phyloP scores from a whole-genome alignment of 37 sponge, comb jelly and placozoan species.

The Oopsacas minuta region DNA sequence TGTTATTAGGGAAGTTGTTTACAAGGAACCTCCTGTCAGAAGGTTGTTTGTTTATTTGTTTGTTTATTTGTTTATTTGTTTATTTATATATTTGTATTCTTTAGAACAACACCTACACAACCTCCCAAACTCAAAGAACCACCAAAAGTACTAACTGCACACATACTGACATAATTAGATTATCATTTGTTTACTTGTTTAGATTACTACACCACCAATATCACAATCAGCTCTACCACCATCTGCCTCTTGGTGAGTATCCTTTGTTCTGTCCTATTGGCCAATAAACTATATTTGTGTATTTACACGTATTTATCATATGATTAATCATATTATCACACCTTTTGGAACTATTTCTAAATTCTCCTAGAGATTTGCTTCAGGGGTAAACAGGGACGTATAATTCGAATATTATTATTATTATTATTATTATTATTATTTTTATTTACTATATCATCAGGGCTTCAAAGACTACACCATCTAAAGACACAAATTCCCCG shows the following conservation, averaged over 20 bases:
- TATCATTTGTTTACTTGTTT: neutral
- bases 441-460: neutral
- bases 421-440: neutral
- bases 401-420: neutral
- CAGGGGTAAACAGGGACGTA: no score
- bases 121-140: neutral
- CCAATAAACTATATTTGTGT: no score
- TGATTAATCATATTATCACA: no score
- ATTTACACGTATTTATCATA: no score
- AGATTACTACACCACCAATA: neutral
- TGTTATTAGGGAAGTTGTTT: neutral
- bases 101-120: neutral
- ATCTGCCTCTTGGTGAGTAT: constrained; percentile 47
- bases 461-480: neutral
- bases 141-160: neutral
- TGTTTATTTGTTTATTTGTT: neutral
- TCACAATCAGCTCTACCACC: constrained; percentile 44
- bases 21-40: neutral
- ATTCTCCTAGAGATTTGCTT: no score
- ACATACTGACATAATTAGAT: no score
- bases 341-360: no score
- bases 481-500: neutral
- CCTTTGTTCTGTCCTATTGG: no score
- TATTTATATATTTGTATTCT: neutral
- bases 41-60: neutral